Evolutionary conservation across 2,113 vertebrate species (phyloP), one percentile per base, ranked within the genome.

Genomic region (Hystrix cristata): DNA sequence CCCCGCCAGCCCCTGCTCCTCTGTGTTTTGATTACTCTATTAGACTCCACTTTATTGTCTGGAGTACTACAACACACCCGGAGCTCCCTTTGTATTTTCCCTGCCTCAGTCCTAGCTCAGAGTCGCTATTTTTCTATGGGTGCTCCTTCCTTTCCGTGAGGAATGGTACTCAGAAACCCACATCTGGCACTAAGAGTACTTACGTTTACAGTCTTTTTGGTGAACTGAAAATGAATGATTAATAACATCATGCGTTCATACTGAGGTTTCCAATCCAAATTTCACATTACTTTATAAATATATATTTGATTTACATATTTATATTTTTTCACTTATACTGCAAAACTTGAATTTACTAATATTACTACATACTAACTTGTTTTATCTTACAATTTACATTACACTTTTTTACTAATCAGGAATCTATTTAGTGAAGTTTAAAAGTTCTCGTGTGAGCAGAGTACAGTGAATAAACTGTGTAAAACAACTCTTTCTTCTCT

Each of bases 311-410:
- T 29, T 71, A n/a, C 55, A 87, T 43, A 69, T 78, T 85, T 95
- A 29, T 57, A 69, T 69, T 67, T 88, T 72, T 83, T 82, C 51
- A 64, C 38, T 90, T 65, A 69, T 15, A 79, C 14, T 43, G 57
- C 48, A 90, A 92, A 94, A 48, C 15, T 71, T 86, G 15, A 14
- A 72, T 92, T 92, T 72, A 64, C 25, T 69, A 91, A 83, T 71
- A 76, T 5, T 85, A 79, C 46, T n/a, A 85, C n/a, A 60, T 43
- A 59, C 2, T 60, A 76, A 53, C 9, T 84, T n/a, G 4, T 78
- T 86, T 81, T 82, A 74, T 46, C 46, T 92, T 94, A 81, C 12
- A 80, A 51, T 57, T 84, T 79, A 57, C 76, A 55, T 80, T 19
- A 27, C 29, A 16, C 31, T 59, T 76, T 89, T 60, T 60, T 88